These are phyloP conservation scores for Tholera decimalis DNA, from an alignment of 2,888 invertebrate species.

Conservation along the genomic window DNA sequence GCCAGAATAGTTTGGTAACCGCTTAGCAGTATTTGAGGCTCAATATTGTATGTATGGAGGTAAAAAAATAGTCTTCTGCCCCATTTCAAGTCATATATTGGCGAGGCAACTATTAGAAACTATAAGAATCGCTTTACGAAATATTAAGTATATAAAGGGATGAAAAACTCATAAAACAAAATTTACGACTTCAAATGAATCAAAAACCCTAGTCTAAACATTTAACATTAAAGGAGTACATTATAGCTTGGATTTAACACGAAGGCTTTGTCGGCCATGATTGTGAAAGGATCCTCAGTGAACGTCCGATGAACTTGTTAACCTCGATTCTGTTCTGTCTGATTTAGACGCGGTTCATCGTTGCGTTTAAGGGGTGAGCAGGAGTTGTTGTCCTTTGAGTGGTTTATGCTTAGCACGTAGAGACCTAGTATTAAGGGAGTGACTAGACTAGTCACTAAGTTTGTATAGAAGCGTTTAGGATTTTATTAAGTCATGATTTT, in stretches of 20 bases:
- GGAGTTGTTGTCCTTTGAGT: not conserved
- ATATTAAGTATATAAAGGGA: not conserved
- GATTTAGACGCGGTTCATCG: conserved; percentile 16
- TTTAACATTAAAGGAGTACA: conserved; percentile 41
- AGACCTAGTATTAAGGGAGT: not conserved
- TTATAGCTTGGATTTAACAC: conserved; percentile 31
- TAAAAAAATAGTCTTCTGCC: too few relatives aligned
- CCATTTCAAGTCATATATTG: too few relatives aligned
- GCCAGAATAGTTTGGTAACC: too few relatives aligned
- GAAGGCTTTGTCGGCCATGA: conserved; percentile 59
- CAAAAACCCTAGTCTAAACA: conserved; percentile 35
- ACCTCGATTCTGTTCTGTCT: conserved; percentile 53
- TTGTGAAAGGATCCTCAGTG: conserved; percentile 64
- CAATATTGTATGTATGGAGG: too few relatives aligned
- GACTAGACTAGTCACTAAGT: not conserved
- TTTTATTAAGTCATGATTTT: too few relatives aligned
- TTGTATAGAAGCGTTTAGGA: too few relatives aligned
- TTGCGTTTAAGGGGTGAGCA: conserved; percentile 12
- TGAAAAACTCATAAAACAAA: not conserved
- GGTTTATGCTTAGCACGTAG: not conserved
- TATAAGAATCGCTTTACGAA: not conserved
- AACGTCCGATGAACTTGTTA: conserved; percentile 58
- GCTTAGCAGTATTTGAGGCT: too few relatives aligned
- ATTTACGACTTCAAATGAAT: conserved; percentile 4
- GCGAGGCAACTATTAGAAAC: too few relatives aligned